These are phyloP conservation scores for Callosobruchus maculatus DNA, from an alignment of 2,888 invertebrate species.

Conservation along the genomic window DNA sequence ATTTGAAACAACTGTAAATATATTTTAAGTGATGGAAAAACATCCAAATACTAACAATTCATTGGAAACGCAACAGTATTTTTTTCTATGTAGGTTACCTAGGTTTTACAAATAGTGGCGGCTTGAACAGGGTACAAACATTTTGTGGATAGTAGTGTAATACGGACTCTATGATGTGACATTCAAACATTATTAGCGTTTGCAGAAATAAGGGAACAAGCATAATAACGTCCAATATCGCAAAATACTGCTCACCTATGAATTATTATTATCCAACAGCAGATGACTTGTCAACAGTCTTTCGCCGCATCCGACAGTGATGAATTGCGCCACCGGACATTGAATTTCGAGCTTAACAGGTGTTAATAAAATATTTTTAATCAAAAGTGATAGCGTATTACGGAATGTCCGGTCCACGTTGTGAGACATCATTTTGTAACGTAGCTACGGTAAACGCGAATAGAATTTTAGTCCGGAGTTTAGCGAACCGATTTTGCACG, in stretches of 20 bases:
- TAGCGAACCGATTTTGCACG: no score
- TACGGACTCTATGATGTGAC: no score
- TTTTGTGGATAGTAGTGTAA: no score
- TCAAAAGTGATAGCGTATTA: neutral
- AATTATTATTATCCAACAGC: neutral
- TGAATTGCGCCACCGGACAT: neutral
- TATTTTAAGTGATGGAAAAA: no score
- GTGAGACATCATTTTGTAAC: neutral
- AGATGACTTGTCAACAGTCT: neutral
- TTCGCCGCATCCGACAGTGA: neutral
- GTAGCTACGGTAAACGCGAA: neutral
- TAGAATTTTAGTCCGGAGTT: neutral
- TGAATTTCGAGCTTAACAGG: neutral
- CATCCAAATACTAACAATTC: no score
- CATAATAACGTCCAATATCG: neutral
- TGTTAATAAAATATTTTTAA: neutral
- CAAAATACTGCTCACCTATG: neutral
- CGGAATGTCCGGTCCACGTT: neutral
- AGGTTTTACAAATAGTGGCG: no score
- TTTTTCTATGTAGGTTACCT: no score
- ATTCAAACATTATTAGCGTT: neutral
- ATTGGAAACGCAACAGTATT: no score
- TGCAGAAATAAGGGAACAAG: neutral
- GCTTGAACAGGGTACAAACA: no score
- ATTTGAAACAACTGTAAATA: no score